These are phyloP conservation scores for Hypocryptadius cinnamomeus DNA, from an alignment of 2,113 vertebrate species.

Conservation along the genomic window DNA sequence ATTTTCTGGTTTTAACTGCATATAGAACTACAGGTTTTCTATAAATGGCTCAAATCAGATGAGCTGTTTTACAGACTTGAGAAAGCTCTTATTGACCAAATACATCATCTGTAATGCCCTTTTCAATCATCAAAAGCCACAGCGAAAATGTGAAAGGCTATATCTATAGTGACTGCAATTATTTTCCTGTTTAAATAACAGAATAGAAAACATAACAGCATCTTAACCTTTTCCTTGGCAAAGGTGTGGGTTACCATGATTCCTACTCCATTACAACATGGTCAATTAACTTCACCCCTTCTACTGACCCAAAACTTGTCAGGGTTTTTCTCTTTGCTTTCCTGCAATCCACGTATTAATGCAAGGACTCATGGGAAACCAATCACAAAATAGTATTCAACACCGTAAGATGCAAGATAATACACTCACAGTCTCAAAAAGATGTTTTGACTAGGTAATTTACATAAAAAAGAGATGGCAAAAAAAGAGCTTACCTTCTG, in stretches of 20 bases:
- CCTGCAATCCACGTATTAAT: background rate
- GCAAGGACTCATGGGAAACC: background rate
- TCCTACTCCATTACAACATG: background rate
- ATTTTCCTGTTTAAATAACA: background rate
- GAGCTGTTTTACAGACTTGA: background rate
- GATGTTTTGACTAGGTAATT: background rate
- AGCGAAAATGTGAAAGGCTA: background rate
- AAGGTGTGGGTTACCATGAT: background rate
- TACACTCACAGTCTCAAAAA: background rate
- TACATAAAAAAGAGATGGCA: background rate
- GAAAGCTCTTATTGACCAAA: constrained; percentile 10
- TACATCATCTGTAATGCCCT: background rate
- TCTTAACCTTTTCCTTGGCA: background rate
- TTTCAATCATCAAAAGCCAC: constrained; percentile 8
- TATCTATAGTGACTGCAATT: background rate
- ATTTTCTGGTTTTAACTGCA: background rate
- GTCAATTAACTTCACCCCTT: background rate
- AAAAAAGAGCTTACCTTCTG: constrained; percentile 74
- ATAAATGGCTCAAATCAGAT: background rate
- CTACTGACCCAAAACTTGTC: background rate
- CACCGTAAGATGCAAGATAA: background rate
- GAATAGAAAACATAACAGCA: background rate
- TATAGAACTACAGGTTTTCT: background rate
- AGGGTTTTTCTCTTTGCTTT: background rate
- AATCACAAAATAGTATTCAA: background rate